Base-by-base conservation (phyloP, 2,888 invertebrate species). In the Laspeyria flexula region DNA sequence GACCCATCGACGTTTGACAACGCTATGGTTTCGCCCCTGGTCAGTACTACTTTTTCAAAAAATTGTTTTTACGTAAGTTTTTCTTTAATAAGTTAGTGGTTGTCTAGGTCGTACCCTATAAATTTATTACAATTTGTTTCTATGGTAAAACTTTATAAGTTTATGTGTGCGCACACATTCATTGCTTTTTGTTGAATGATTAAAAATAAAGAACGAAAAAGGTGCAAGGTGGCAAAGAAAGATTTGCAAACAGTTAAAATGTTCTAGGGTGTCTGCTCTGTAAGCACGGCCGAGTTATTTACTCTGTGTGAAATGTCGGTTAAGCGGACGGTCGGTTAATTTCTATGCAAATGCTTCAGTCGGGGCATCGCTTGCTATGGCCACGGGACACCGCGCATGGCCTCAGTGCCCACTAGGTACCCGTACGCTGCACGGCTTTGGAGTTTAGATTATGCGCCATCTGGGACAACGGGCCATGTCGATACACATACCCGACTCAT, bases 261-360 rank as follows among this genome's bases (percentile, higher is more conserved):
- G 38, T 59, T 60, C 43, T 39, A 62, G 47, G 49, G 48, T 34
- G 39, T 9, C 30, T 42, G 52, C 41, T 45, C 43, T 43, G 43
- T 54, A 55, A 59, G 67, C 71, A 68, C 65, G 67, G 58, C 61
- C 71, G 66, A 73, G 75, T 81, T 86, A 83, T 85, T 84, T 87
- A 88, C 82, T 83, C 81, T 77, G 79, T 83, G 86, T 80, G 84
- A 87, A 86, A 85, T 84, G 81, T 83, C 83, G 81, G 85, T 76
- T 79, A 83, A 76, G 72, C 75, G 78, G 71, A 70, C 71, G 75
- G 77, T 73, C 65, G 77, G 81, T 80, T 89, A 81, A 90, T 91
- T 90, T 90, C 84, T 88, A 90, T 90, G 90, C 88, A 89, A 90
- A 90, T 90, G 72, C 68, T 55, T 66, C 52, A 65, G 65, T 75